Conservation (phyloP, 2,888 invertebrate species). For the Zaprionus obscuricornis region DNA sequence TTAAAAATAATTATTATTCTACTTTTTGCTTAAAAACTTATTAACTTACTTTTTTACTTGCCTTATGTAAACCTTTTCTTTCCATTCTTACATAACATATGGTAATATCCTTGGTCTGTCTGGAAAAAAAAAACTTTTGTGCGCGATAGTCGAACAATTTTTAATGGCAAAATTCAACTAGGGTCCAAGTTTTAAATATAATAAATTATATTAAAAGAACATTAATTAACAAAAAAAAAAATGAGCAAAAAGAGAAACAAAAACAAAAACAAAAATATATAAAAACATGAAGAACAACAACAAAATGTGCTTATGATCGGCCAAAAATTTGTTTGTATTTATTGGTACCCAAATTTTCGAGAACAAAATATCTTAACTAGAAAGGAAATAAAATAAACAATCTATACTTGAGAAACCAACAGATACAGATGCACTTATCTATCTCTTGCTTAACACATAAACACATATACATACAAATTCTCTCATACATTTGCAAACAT, state of each 20-base stretch:
- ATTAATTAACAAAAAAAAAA: too few relatives aligned
- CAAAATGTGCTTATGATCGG: conserved; percentile 38
- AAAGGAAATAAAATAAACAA: too few relatives aligned
- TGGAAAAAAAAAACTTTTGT: conserved; percentile 37
- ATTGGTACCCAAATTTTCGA: conserved; percentile 63
- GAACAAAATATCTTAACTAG: conserved; percentile 31
- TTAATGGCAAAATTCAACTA: conserved; percentile 76
- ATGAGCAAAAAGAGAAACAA: conserved; percentile 25
- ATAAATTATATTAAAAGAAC: conserved; percentile 50
- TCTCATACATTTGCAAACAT: conserved; percentile 21
- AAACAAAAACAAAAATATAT: conserved; percentile 25
- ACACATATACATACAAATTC: conserved; percentile 21
- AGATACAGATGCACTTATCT: conserved; percentile 36
- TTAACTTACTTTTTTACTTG: conserved; percentile 37
- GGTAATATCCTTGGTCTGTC: conserved; percentile 65
- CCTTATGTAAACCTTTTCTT: conserved; percentile 21
- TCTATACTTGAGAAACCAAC: conserved; percentile 8
- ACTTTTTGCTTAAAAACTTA: conserved; percentile 31
- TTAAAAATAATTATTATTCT: conserved; percentile 8
- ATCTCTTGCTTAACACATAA: conserved; percentile 11
- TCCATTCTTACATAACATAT: too few relatives aligned
- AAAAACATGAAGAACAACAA: conserved; percentile 19
- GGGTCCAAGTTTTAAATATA: conserved; percentile 79
- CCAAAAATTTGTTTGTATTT: conserved; percentile 40
- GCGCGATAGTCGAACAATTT: conserved; percentile 51